Percentiles rank a stretch among this genome's conserved stretches.
phyloP scores from a whole-genome alignment of 2,113 vertebrate genomes.

The Glareola pratincola region DNA sequence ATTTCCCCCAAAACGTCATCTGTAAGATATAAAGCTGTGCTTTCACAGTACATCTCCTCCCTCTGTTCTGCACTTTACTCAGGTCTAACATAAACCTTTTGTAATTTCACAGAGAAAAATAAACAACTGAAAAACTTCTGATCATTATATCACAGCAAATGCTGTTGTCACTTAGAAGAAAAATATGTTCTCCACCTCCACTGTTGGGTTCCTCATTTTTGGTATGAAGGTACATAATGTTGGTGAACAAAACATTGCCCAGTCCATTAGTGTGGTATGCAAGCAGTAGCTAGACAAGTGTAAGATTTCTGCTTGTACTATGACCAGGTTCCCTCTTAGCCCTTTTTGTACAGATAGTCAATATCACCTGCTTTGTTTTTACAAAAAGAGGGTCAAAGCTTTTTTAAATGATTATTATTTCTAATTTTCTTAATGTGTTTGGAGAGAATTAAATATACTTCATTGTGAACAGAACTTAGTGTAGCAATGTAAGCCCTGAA shows the following conservation, averaged over 20 bases:
- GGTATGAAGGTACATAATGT: neutral
- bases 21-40: neutral
- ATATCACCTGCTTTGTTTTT: neutral
- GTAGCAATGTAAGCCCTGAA: neutral
- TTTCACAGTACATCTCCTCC: neutral
- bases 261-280: neutral
- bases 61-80: neutral
- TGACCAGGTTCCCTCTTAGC: neutral
- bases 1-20: neutral
- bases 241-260: neutral
- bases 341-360: neutral
- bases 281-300: neutral
- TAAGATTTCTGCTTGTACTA: neutral
- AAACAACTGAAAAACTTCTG: neutral
- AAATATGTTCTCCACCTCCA: neutral
- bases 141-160: neutral
- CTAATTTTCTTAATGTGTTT: neutral
- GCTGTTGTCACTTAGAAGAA: neutral
- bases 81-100: neutral
- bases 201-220: neutral
- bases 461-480: neutral
- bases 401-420: neutral
- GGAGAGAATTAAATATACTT: neutral
- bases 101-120: constrained; percentile 5
- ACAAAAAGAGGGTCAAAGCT: neutral